A percentile compares a stretch with the other conserved stretches of the same genome.
phyloP scores from a whole-genome alignment of 2,113 vertebrate species.

The human (Homo sapiens) region GRCh38 chr4:34782501-34783000 shows the following conservation, averaged over 20 bases:
- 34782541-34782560: neutral
- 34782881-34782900: neutral
- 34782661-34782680: conserved; percentile 66
- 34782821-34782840: conserved; percentile 54
- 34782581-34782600: conserved; percentile 57
- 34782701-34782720: conserved; percentile 78
- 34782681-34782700: conserved; percentile 72
- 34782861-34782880: conserved; percentile 50
- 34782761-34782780: conserved; percentile 78
- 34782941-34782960: neutral
- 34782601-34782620: conserved; percentile 30
- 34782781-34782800: conserved; percentile 80
- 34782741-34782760: conserved; percentile 70
- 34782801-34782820: conserved; percentile 74
- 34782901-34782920: neutral
- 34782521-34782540: no score
- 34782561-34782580: conserved; percentile 47
- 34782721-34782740: conserved; percentile 68
- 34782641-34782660: conserved; percentile 66
- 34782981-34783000: neutral
- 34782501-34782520: no score
- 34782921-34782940: neutral
- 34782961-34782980: neutral
- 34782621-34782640: conserved; percentile 71
- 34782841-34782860: neutral